Conservation (phyloP, 2,113 vertebrate genomes). For the Myiozetetes cayanensis region DNA sequence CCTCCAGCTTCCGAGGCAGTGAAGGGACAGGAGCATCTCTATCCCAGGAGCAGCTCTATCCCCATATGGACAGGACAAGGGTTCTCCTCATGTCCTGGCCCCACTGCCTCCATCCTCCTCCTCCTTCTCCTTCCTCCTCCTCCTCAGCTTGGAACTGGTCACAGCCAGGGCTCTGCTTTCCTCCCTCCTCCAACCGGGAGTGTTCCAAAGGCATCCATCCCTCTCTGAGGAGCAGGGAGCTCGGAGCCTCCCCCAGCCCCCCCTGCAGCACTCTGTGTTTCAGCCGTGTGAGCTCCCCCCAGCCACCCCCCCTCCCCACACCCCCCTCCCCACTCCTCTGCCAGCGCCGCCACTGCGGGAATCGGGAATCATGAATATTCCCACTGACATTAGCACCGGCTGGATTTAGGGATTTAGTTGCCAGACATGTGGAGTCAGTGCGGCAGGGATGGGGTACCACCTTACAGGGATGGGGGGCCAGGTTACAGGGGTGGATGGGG, state of each 20-base stretch:
- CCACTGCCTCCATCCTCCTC: not conserved
- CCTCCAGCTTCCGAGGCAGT: not conserved
- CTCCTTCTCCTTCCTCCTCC: not conserved
- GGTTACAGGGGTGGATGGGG: not conserved
- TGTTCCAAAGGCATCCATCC: not conserved
- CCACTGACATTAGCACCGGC: constrained; percentile 46
- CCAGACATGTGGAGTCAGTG: constrained; percentile 43
- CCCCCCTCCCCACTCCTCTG: not conserved
- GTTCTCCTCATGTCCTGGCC: accelerated
- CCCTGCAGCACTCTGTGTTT: not conserved
- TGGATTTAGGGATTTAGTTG: constrained; percentile 42
- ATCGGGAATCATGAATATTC: constrained; percentile 57
- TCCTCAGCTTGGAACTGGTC: accelerated
- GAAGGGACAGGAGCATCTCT: not conserved
- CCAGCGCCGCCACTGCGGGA: not conserved
- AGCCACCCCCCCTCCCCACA: not conserved
- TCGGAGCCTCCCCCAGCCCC: not conserved
- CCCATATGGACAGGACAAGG: accelerated
- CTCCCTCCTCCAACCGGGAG: not conserved
- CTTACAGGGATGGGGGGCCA: not conserved
- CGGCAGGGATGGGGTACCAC: not conserved
- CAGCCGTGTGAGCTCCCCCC: not conserved
- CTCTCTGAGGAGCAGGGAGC: not conserved
- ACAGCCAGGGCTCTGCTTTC: not conserved
- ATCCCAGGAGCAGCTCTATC: not conserved